Conservation (phyloP, 2,113 vertebrate species). For the Psephotus haematonotus region DNA sequence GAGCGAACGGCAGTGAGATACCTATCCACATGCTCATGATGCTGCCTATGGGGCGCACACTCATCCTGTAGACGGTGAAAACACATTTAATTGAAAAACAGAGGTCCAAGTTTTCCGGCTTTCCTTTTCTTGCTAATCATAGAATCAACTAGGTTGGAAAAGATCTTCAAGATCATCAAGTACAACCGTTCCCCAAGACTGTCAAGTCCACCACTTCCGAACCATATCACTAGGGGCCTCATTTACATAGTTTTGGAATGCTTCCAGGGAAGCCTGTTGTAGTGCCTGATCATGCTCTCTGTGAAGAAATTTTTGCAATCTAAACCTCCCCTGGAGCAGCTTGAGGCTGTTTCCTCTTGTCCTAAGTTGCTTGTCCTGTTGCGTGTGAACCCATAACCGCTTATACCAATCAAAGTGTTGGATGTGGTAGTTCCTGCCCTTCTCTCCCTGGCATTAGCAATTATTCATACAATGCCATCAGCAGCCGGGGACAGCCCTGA, state of each 20-base stretch:
- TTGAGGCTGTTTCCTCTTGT: neutral
- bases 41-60: neutral
- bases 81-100: neutral
- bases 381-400: accelerated
- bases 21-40: neutral
- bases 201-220: neutral
- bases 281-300: neutral
- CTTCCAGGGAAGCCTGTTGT: neutral
- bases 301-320: neutral
- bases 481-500: neutral
- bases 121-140: neutral
- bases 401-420: neutral
- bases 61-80: neutral
- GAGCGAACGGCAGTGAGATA: neutral
- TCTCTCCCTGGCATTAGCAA: neutral
- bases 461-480: neutral
- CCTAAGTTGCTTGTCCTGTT: neutral
- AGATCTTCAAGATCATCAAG: neutral
- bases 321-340: neutral
- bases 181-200: too few relatives aligned
- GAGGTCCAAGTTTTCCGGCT: neutral
- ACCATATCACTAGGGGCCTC: neutral
- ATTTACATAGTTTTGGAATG: neutral
- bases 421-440: neutral
- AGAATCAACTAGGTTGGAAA: neutral